Conservation (phyloP, 1,140 invertebrate species). For the Alviniconcha marisindica region DNA sequence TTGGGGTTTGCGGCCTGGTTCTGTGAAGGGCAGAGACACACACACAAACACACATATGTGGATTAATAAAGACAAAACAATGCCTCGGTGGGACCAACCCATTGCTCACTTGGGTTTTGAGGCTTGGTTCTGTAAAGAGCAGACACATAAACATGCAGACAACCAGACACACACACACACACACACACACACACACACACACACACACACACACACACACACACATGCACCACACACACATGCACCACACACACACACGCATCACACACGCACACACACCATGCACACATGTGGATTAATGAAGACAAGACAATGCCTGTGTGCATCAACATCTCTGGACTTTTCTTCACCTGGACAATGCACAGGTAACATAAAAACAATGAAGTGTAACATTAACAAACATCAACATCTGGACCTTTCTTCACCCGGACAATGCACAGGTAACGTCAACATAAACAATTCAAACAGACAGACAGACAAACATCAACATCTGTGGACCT, state of each 20-base stretch:
- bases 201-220: no score
- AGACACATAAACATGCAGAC: neutral
- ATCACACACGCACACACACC: no score
- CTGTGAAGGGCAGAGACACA: slow-evolving; percentile 39
- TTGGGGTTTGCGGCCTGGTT: slow-evolving; percentile 57
- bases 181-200: no score
- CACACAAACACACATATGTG: neutral
- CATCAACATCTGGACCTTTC: no score
- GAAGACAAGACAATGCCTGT: slow-evolving; percentile 11
- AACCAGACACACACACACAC: neutral
- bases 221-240: neutral
- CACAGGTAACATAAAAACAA: neutral
- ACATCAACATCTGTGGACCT: no score
- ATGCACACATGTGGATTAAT: no score
- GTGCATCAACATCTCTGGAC: no score
- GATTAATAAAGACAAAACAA: neutral
- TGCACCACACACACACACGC: neutral
- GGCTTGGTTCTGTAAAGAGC: slow-evolving; percentile 57
- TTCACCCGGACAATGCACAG: slow-evolving; percentile 8
- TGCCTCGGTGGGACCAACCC: slow-evolving; percentile 40
- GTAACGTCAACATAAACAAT: no score
- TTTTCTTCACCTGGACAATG: slow-evolving; percentile 3
- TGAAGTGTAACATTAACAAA: neutral
- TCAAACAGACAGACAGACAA: no score
- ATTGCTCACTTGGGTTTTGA: slow-evolving; percentile 55